phyloP scores from a whole-genome alignment of 2,888 invertebrate genomes.

The Elmis aenea region DNA sequence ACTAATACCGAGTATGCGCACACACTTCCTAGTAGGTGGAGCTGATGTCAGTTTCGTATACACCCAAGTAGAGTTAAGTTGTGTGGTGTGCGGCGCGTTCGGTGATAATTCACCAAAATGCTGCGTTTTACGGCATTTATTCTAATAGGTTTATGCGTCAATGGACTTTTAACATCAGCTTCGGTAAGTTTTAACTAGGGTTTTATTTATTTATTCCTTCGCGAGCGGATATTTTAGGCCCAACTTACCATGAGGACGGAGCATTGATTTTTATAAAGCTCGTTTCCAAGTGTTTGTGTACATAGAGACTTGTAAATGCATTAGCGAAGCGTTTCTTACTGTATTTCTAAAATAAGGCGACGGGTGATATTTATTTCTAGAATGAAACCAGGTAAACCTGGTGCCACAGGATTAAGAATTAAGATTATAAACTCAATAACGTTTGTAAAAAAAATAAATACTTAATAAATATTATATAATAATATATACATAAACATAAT shows the following conservation, averaged over 20 bases:
- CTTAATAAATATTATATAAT: too few species aligned
- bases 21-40: slow-evolving; percentile 39
- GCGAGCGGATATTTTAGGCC: background rate
- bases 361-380: too few species aligned
- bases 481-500: too few species aligned
- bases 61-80: slow-evolving; percentile 40
- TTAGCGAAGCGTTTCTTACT: too few species aligned
- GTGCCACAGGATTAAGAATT: too few species aligned
- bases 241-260: slow-evolving; percentile 16
- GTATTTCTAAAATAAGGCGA: too few species aligned
- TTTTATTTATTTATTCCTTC: slow-evolving; percentile 11
- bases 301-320: slow-evolving; percentile 10
- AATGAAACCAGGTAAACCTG: too few species aligned
- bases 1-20: slow-evolving; percentile 36
- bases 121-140: slow-evolving; percentile 58
- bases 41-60: slow-evolving; percentile 42
- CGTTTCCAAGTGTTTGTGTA: slow-evolving; percentile 16
- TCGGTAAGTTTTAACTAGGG: slow-evolving; percentile 46
- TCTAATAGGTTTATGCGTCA: slow-evolving; percentile 56
- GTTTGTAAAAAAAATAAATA: too few species aligned
- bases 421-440: too few species aligned
- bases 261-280: slow-evolving; percentile 22
- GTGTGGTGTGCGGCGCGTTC: slow-evolving; percentile 36
- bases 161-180: slow-evolving; percentile 54
- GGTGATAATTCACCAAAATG: slow-evolving; percentile 49